phyloP scores from a whole-genome alignment of 2,888 invertebrate species.

The Eugnorisma glareosa region DNA sequence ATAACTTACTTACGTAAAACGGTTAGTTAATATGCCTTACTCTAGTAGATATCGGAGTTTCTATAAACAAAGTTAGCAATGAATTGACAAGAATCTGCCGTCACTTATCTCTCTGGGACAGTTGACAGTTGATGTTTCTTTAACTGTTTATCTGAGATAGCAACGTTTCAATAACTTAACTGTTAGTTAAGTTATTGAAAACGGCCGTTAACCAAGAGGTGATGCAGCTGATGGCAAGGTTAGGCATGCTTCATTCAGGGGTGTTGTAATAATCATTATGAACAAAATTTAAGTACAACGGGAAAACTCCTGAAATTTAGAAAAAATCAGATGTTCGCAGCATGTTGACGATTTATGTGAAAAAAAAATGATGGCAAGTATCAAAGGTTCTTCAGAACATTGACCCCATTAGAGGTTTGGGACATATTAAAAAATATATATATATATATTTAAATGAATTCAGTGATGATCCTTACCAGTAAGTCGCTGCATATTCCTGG shows the following conservation, averaged over 20 bases:
- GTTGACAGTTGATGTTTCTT: too few relatives aligned
- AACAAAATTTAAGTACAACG: not conserved
- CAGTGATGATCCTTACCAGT: conserved; percentile 78
- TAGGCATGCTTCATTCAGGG: not conserved
- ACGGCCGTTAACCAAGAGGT: not conserved
- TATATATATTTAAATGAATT: not conserved
- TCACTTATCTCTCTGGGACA: too few relatives aligned
- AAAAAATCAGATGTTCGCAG: not conserved
- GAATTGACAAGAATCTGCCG: too few relatives aligned
- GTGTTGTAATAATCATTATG: not conserved
- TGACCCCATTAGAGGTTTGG: not conserved
- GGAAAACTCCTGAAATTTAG: not conserved
- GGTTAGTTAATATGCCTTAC: too few relatives aligned
- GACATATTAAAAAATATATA: not conserved
- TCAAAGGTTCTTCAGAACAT: not conserved
- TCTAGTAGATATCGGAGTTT: too few relatives aligned
- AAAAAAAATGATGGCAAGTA: not conserved
- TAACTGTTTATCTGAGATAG: too few relatives aligned
- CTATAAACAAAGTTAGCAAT: too few relatives aligned
- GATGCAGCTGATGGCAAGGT: not conserved
- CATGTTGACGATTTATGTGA: not conserved
- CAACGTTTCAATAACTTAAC: too few relatives aligned
- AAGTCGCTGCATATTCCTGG: conserved; percentile 87
- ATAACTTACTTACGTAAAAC: too few relatives aligned
- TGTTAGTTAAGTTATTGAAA: too few relatives aligned